Percentiles rank a stretch among this genome's conserved stretches.
Evolutionary conservation across 2,113 vertebrate species (phyloP).

Genomic region (Daboia siamensis): DNA sequence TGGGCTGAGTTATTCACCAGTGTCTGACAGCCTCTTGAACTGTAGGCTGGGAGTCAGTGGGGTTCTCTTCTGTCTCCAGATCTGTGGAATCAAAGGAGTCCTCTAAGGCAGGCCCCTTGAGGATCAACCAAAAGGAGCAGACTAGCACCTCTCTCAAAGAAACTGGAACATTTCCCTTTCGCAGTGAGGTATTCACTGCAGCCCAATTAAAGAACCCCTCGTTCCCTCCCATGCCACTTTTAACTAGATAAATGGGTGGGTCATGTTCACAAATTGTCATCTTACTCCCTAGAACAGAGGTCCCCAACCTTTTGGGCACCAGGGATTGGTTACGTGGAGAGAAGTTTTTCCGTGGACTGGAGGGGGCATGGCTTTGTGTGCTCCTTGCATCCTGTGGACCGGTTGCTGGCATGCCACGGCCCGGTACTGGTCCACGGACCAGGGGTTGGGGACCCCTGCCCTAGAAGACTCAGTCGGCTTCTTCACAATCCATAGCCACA

Average conservation of each 20-base stretch:
- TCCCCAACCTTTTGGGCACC: no score
- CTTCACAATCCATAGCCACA: neutral
- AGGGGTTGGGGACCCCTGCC: neutral
- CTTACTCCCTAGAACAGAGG: no score
- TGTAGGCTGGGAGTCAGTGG: neutral
- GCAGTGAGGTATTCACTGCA: neutral
- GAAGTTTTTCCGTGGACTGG: no score
- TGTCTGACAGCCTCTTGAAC: neutral
- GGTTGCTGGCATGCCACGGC: no score
- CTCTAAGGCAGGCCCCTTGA: neutral
- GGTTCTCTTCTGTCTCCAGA: neutral
- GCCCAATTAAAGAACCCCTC: neutral
- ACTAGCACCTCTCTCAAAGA: neutral
- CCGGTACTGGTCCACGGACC: no score
- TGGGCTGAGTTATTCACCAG: neutral
- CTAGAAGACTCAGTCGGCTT: neutral
- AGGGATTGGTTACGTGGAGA: no score
- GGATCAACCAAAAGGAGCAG: neutral
- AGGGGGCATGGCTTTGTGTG: no score
- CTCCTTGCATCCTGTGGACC: no score
- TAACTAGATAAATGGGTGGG: neutral
- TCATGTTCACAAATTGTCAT: neutral
- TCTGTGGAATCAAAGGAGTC: neutral
- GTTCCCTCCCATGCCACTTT: neutral
- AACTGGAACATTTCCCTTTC: neutral